Evolutionary conservation across 2,888 invertebrate species (phyloP), one percentile per base, ranked within the genome.

Genomic region (Idaea biselata): DNA sequence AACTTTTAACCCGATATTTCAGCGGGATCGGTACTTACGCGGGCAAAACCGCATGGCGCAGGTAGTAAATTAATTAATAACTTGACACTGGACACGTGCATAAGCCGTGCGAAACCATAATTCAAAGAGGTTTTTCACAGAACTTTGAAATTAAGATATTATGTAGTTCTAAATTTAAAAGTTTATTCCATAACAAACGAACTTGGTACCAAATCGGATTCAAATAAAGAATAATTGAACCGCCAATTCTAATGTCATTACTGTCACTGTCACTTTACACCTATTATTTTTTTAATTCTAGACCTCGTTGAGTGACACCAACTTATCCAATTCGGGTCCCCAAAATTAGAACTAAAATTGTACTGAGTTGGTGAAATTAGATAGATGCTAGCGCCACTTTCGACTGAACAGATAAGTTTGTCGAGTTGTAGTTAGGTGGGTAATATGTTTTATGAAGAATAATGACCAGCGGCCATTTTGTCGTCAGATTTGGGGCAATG

Each of bases 361-460:
- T 11, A 11, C 44, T 44, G 14, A 25, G 25, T 25, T 25, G 25
- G 5, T 25, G 25, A 25, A 25, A n/a, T 32, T 32, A 4, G 32
- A 3, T 2, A 32, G 44, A 44, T 44, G 11, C 44, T 44, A 44
- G 44, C 44, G 44, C 44, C 44, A 44, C 44, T 14, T 44, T 1
- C 5, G 14, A 44, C 2, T 8, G 8, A 44, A 44, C 14, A 8
- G 6, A 11, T 11, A 44, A 44, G 7, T 44, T 44, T 44, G 44
- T 44, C 7, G 44, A 14, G 11, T 14, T 44, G 32, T 44, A 44
- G 44, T 44, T 44, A 44, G 8, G 44, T 44, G 14, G 44, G 44
- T 44, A 44, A 8, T 44, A 76, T 76, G 75, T 76, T 75, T 75
- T 63, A 67, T 59, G 66, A 68, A 68, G 74, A 77, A 78, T 75